Base-by-base conservation (phyloP, 2,113 vertebrate genomes). In the Cyphomyrus discorhynchus region DNA sequence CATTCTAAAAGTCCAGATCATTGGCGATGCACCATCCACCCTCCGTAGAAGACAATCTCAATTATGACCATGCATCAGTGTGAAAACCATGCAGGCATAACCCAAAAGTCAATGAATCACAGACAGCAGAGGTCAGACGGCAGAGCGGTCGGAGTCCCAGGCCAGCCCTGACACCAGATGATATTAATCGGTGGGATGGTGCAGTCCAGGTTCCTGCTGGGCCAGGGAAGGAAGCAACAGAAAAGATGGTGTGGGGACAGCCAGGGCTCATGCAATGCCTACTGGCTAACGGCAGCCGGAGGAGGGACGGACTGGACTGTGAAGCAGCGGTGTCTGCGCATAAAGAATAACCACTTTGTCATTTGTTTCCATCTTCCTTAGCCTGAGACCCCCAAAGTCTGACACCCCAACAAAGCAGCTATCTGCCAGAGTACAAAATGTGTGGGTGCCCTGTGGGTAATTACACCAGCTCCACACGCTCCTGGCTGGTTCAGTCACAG, bases 351-450 rank as follows among this genome's bases (percentile, higher is more conserved):
- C 7, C 46, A 46, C 21, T 90, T 58, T 87, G 90, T 93, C 88
- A 90, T 89, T 91, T 93, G 91, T 93, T 93, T 94, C 93, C 92
- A 94, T 94, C 89, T 90, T 70, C 50, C 52, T 66, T 21, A 47
- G 10, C 35, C 27, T 66, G 27, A 88, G 45, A 56, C 13, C 46
- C 89, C 92, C 31, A 80, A 80, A 42, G 74, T 84, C 82, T 84
- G 45, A 84, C 42, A 4, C 45, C 82, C 39, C 39, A 47, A 46
- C 82, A 84, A 24, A 84, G 42, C 82, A 84, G 45, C 19, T 47
- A 83, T 83, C 80, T 19, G 80, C 19, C 80, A 83, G 47, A 83
- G 17, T 91, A 94, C 90, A 90, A 27, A 89, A 93, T 92, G 93
- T 93, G n/a, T 19, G 62, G n/a, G 11, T 27, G n/a, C 87, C 62